phyloP scores from a whole-genome alignment of 2,113 vertebrate species.

The Cygnus atratus region DNA sequence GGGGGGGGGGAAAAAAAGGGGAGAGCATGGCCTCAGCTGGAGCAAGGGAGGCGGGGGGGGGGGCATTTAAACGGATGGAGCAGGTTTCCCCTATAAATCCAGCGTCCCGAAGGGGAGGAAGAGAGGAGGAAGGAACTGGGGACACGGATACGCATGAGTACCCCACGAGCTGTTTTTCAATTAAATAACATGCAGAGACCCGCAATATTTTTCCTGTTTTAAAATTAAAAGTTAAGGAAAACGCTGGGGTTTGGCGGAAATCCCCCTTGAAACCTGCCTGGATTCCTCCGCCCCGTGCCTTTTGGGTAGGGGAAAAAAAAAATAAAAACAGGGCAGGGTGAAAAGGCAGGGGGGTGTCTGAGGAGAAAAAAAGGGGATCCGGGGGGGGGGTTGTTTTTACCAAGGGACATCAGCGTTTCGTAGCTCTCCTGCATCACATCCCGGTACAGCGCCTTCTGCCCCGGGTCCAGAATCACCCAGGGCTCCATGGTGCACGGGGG shows the following conservation, averaged over 20 bases:
- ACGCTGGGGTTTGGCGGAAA: not conserved
- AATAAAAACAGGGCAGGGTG: not conserved
- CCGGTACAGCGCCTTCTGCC: not conserved
- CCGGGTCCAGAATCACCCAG: not conserved
- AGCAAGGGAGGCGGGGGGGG: rapidly evolving
- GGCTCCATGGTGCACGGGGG: not conserved
- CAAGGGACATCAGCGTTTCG: not conserved
- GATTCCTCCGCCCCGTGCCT: not conserved
- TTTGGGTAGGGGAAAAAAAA: not conserved
- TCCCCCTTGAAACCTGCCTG: not conserved
- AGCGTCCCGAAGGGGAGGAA: not conserved
- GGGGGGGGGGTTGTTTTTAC: not conserved
- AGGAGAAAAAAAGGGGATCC: not conserved
- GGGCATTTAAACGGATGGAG: not conserved
- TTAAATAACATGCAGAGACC: not conserved
- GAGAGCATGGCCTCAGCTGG: rapidly evolving
- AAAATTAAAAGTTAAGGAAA: not conserved
- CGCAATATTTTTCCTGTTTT: not conserved
- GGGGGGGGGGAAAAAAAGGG: not conserved
- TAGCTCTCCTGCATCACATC: constrained; percentile 35
- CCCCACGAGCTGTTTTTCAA: not conserved
- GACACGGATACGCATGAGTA: not conserved
- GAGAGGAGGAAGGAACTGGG: not conserved
- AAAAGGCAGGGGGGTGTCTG: rapidly evolving
- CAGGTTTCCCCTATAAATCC: no score